Conservation (phyloP, 64 coral and sea anemone genomes). For the Dendronephthya gigantea region DNA sequence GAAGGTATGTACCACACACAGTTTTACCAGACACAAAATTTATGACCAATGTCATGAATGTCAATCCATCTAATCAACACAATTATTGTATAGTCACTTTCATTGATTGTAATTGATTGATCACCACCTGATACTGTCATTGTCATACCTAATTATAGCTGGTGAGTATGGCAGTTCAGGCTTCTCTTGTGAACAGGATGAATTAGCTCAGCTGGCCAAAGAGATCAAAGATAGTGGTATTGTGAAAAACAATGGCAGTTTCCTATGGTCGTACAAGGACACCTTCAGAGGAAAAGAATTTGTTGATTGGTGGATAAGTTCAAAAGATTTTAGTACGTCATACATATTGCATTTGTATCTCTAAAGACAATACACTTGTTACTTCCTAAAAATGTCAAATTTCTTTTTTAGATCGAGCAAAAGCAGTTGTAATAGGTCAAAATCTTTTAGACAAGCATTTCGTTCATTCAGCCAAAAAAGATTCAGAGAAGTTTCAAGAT, state of each 20-base stretch:
- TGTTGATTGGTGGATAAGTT: slow-evolving; percentile 64
- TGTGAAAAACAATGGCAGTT: slow-evolving; percentile 60
- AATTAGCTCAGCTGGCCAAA: slow-evolving; percentile 78
- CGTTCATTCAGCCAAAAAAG: slow-evolving; percentile 48
- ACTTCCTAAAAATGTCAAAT: no score
- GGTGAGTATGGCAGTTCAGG: slow-evolving; percentile 22
- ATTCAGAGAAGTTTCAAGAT: slow-evolving; percentile 46
- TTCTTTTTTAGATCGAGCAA: slow-evolving; percentile 60
- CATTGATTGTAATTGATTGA: no score
- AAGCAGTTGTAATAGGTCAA: slow-evolving; percentile 75
- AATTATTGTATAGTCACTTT: no score
- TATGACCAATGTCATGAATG: not conserved
- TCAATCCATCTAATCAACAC: not conserved
- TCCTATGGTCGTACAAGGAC: slow-evolving; percentile 52
- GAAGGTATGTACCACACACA: not conserved
- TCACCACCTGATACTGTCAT: no score
- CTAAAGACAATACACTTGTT: no score
- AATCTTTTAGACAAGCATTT: slow-evolving; percentile 70
- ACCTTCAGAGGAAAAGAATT: slow-evolving; percentile 73
- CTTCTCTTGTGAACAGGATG: slow-evolving; percentile 84
- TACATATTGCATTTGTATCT: no score
- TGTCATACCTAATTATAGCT: not conserved
- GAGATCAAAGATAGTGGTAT: slow-evolving; percentile 73
- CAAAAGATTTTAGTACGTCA: slow-evolving; percentile 60
- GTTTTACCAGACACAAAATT: not conserved